phyloP scores from a whole-genome alignment of 2,888 invertebrate genomes.

The Drosophila putrida region DNA sequence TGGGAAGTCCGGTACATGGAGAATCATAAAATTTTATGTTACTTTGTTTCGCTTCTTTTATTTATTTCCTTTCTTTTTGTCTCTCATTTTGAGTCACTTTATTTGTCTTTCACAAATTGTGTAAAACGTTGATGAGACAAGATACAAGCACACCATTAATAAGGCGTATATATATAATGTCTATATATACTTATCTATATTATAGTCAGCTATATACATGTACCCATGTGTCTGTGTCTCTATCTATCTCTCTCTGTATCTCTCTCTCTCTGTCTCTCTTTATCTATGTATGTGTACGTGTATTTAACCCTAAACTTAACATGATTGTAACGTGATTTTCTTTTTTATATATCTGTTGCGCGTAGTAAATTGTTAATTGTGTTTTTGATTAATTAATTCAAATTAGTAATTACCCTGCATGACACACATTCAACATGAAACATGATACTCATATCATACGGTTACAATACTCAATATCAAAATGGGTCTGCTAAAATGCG shows the following conservation, averaged over 20 bases:
- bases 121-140: conserved; percentile 40
- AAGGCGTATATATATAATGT: conserved; percentile 50
- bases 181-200: conserved; percentile 46
- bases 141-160: conserved; percentile 49
- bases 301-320: conserved; percentile 53
- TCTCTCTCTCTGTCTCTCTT: conserved; percentile 13
- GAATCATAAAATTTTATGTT: conserved; percentile 71
- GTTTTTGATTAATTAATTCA: conserved; percentile 40
- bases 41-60: conserved; percentile 57
- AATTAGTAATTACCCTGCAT: conserved; percentile 61
- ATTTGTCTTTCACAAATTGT: conserved; percentile 35
- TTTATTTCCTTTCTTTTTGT: conserved; percentile 12
- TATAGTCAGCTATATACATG: conserved; percentile 45
- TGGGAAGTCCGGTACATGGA: conserved; percentile 39
- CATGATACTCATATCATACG: conserved; percentile 40
- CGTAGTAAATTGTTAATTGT: conserved; percentile 60
- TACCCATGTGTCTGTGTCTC: conserved; percentile 20
- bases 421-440: conserved; percentile 32
- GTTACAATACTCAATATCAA: conserved; percentile 15
- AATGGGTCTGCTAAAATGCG: conserved; percentile 21
- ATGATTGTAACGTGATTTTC: conserved; percentile 55
- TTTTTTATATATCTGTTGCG: conserved; percentile 54
- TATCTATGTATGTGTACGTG: conserved; percentile 35
- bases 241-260: conserved; percentile 19
- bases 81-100: conserved; percentile 15